phyloP scores from a whole-genome alignment of 2,888 invertebrate species.

The Polydrusus tereticollis region DNA sequence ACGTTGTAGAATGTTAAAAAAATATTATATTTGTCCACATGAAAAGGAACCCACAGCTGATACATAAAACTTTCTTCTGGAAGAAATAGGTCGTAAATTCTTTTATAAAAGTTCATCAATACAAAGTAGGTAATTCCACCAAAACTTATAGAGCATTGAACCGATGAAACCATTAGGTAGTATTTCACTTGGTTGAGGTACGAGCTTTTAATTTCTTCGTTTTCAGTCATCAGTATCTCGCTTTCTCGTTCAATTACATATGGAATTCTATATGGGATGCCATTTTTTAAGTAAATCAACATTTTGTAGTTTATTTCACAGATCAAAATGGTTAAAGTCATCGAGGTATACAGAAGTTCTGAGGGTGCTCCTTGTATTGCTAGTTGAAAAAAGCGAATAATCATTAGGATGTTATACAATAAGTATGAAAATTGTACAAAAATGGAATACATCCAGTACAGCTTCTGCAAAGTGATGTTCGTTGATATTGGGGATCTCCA shows the following conservation, averaged over 20 bases:
- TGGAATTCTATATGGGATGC: conserved; percentile 17
- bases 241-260: conserved; percentile 21
- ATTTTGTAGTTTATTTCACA: conserved; percentile 33
- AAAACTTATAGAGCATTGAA: background rate
- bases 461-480: background rate
- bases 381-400: background rate
- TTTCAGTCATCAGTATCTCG: background rate
- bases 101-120: conserved; percentile 15
- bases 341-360: background rate
- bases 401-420: background rate
- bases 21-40: conserved; percentile 13
- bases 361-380: background rate
- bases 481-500: conserved; percentile 26
- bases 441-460: background rate
- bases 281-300: conserved; percentile 30
- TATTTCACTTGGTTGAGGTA: conserved; percentile 22
- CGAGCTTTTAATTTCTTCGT: background rate
- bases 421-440: background rate
- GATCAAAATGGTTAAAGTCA: conserved; percentile 22
- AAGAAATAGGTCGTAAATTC: background rate
- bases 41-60: conserved; percentile 33
- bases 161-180: background rate
- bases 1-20: conserved; percentile 19
- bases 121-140: background rate
- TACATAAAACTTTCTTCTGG: conserved; percentile 32